These are phyloP conservation scores for Cossypha caffra DNA, from an alignment of 2,797 vertebrate genomes.

Conservation along the genomic window DNA sequence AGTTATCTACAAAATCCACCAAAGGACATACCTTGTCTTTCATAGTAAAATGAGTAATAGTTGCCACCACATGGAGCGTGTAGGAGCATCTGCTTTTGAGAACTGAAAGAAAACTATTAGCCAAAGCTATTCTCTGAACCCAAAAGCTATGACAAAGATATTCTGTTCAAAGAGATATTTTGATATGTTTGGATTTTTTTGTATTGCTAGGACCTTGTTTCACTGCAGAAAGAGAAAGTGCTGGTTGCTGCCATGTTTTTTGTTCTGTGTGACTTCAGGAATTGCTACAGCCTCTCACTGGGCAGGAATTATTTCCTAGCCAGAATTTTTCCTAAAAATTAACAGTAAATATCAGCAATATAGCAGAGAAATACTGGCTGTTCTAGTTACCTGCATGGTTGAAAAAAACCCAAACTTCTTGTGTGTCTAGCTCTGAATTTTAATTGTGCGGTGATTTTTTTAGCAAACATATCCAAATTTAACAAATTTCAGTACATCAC, in stretches of 20 bases:
- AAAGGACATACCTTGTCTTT: neutral
- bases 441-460: neutral
- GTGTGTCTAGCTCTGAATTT: neutral
- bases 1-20: too few relatives aligned
- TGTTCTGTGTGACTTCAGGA: neutral
- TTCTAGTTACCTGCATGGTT: neutral
- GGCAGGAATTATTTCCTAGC: neutral
- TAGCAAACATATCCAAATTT: neutral
- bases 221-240: neutral
- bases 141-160: neutral
- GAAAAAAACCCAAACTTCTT: neutral
- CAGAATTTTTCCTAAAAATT: neutral
- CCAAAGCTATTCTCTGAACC: neutral
- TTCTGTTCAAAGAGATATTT: neutral
- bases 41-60: neutral
- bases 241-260: neutral
- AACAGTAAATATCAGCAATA: neutral
- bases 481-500: neutral
- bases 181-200: neutral
- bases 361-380: accelerated
- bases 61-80: neutral
- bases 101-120: neutral
- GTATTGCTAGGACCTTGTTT: neutral
- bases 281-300: neutral
- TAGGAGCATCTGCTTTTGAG: neutral